phyloP scores from a whole-genome alignment of 2,113 vertebrate species.

The Nesogale talazaci region DNA sequence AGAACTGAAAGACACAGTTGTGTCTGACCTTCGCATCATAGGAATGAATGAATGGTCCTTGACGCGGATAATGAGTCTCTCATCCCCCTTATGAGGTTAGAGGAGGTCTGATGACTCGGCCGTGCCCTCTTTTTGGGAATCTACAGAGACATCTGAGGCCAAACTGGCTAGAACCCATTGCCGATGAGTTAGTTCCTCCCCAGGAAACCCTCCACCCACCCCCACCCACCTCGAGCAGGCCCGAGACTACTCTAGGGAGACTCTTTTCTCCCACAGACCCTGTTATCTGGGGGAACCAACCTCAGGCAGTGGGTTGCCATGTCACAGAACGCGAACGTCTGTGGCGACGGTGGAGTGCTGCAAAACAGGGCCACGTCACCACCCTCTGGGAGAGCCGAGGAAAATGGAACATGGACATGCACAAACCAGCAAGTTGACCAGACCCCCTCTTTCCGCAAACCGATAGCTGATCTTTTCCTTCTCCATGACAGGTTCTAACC shows the following conservation, averaged over 20 bases:
- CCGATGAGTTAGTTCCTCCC: neutral
- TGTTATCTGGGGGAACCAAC: neutral
- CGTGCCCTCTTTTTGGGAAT: neutral
- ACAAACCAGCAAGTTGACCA: neutral
- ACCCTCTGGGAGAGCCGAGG: no score
- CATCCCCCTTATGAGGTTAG: no score
- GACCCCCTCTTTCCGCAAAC: neutral
- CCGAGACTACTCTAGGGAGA: neutral
- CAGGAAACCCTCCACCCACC: neutral
- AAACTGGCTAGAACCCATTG: neutral
- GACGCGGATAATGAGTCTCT: no score
- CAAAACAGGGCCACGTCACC: neutral
- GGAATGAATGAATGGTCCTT: no score
- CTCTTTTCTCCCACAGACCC: neutral
- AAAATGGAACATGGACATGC: no score
- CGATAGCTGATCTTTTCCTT: neutral
- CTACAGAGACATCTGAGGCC: neutral
- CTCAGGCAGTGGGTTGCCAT: neutral
- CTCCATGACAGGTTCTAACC: neutral
- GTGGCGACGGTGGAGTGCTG: neutral
- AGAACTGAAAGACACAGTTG: no score
- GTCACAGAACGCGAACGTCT: neutral
- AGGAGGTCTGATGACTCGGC: no score
- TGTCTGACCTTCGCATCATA: no score
- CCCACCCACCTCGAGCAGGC: neutral